A percentile compares a stretch with the other conserved stretches of the same genome.
These are phyloP conservation scores for Cantharis flavilabris DNA, from an alignment of 2,888 invertebrate genomes.

Conservation along the genomic window DNA sequence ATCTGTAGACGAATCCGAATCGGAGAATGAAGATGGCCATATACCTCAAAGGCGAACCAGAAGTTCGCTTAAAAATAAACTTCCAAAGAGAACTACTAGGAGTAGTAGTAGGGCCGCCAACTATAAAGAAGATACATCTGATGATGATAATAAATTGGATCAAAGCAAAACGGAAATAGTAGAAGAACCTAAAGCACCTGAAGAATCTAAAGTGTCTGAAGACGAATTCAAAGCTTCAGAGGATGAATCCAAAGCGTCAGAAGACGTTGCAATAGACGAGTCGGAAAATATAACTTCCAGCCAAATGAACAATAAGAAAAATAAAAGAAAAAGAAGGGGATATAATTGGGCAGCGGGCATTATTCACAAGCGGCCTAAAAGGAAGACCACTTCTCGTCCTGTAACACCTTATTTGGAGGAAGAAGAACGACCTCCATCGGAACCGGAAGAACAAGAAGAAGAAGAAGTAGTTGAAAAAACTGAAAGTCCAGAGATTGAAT, in stretches of 20 bases:
- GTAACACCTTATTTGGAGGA: slow-evolving; percentile 17
- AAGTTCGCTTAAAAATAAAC: neutral
- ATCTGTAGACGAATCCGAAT: slow-evolving; percentile 13
- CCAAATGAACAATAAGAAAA: neutral
- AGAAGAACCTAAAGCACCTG: neutral
- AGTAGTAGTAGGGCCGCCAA: slow-evolving; percentile 7
- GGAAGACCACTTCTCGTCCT: slow-evolving; percentile 27
- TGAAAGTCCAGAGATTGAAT: neutral
- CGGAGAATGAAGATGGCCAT: neutral
- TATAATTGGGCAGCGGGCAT: slow-evolving; percentile 39
- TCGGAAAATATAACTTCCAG: neutral
- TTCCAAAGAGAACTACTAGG: neutral
- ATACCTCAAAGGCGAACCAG: neutral
- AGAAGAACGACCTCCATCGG: slow-evolving; percentile 5
- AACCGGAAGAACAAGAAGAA: neutral
- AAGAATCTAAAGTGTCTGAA: neutral
- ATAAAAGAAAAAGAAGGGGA: slow-evolving; percentile 16
- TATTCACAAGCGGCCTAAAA: slow-evolving; percentile 52
- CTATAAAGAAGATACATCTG: slow-evolving; percentile 12
- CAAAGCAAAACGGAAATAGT: neutral
- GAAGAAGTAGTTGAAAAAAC: neutral
- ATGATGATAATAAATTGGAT: neutral
- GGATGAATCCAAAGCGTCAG: neutral
- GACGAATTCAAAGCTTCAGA: neutral
- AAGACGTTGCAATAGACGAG: neutral